Base-by-base conservation (phyloP, 2,797 vertebrate species). In the Mallotus villosus region DNA sequence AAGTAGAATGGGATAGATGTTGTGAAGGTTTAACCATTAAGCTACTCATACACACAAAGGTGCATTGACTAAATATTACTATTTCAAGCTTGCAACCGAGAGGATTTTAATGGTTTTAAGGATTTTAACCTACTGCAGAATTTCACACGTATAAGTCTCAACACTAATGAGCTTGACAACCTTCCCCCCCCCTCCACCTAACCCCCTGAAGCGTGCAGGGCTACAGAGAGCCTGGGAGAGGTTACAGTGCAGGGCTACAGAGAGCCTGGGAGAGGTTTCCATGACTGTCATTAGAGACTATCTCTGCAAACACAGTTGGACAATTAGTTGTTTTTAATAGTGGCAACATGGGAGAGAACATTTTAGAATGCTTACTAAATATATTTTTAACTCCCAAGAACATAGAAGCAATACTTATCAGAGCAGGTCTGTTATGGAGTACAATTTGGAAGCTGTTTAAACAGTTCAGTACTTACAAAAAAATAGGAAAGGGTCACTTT, bases 101-200 rank as follows among this genome's bases (percentile, higher is more conserved):
- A 29, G 53, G 51, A 68, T 68, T 68, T 21, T 57, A 65, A 65
- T 41, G 41, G 12, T 14, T 12, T 46, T 41, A 41, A 46, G 2
- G 2, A 46, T 46, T 49, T 65, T 5, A 49, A 65, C 37, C 63
- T 24, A 67, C 25, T 67, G 49, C 49, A 51, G 64, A 66, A 67
- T 34, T 68, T 11, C 51, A 57, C 1, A 27, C 67, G 2, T 34
- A 58, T 19, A 34, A 58, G 67, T 27, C 67, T 58, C 53, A 68
- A 57, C n/a, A 34, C 29, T 57, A 68, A 68, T 57, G n/a, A 68
- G 53, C 67, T 68, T 68, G 67, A 46, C 53, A 57, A 68, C 27
- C 51, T 34, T 58, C 67, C 53, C 27, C n/a, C 53, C 58, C 55
- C 53, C n/a, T 57, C 53, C 19, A 34, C 19, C 19, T 7, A 37